Evolutionary conservation across 2,113 vertebrate genomes (phyloP), one percentile per base, ranked within the genome.

Genomic region (Phalacrocorax brasilianus): DNA sequence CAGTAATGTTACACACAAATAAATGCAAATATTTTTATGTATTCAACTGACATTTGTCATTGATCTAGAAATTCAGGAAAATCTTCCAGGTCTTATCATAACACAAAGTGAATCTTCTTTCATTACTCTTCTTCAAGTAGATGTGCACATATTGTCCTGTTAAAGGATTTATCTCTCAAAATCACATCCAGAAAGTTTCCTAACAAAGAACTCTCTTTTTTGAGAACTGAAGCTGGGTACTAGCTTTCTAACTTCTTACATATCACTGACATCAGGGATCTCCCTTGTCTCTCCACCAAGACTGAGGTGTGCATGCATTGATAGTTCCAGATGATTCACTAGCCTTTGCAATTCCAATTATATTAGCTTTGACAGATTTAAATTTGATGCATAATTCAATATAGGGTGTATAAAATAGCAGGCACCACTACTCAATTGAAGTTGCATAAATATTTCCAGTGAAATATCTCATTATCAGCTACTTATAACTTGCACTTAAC

Each of bases 91-190:
- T 56, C 88, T 98, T 96, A 96, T 77, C 85, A 55, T 23, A 96
- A 68, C 3, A 6, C 11, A 79, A 95, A 91, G 32, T 16, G 44
- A 52, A 42, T 91, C 93, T 92, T 96, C 32, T n/a, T 21, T 32
- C 65, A 73, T 52, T 74, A 40, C 7, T 19, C 7, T 73, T 5
- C 17, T 74, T 90, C 44, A 76, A 76, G 38, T 40, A 75, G 56
- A 83, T n/a, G 35, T 70, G 15, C 52, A 77, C 19, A 42, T 84
- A 44, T 16, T 72, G 35, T 49, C 77, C 63, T 91, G 8, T 67
- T 45, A 94, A 89, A 20, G 19, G 18, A 28, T 33, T 88, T 93
- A 82, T 83, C 83, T 96, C 65, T 97, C 91, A 92, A 92, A 95
- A 94, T 35, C 20, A 87, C 66, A 16, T 80, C 32, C 83, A 93